A percentile compares a stretch with the other conserved stretches of the same genome.
These are phyloP conservation scores for Galagoides demidoff DNA, from an alignment of 2,797 vertebrate species.

Conservation along the genomic window DNA sequence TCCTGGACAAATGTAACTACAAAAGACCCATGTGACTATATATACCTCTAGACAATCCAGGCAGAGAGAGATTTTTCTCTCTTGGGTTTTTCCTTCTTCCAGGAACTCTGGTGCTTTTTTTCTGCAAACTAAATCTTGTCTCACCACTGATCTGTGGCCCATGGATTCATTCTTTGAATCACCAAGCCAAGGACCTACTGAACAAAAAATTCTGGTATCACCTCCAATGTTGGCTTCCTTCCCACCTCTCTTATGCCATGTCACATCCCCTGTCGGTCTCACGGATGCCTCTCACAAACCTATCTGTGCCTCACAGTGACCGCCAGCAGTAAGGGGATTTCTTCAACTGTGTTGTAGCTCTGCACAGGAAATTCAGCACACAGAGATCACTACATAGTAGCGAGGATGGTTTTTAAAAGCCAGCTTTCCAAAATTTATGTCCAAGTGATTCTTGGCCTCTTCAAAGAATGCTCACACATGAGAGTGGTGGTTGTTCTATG, in stretches of 20 bases:
- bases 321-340: neutral
- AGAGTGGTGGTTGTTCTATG: neutral
- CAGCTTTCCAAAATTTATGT: neutral
- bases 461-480: neutral
- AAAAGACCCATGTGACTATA: too few species aligned
- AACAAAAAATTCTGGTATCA: too few species aligned
- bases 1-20: too few species aligned
- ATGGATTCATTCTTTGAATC: too few species aligned
- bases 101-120: too few species aligned
- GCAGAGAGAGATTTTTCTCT: too few species aligned
- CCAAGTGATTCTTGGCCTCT: neutral
- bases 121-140: too few species aligned
- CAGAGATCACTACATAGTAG: neutral
- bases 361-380: neutral
- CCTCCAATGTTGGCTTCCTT: neutral
- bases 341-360: neutral
- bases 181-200: too few species aligned
- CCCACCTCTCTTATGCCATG: neutral
- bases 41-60: too few species aligned
- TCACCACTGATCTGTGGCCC: too few species aligned
- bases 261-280: too few species aligned
- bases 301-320: neutral
- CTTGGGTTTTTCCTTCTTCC: too few species aligned
- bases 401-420: neutral
- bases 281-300: neutral